These are phyloP conservation scores for Anas flavirostris DNA, from an alignment of 2,797 vertebrate genomes.

Conservation along the genomic window DNA sequence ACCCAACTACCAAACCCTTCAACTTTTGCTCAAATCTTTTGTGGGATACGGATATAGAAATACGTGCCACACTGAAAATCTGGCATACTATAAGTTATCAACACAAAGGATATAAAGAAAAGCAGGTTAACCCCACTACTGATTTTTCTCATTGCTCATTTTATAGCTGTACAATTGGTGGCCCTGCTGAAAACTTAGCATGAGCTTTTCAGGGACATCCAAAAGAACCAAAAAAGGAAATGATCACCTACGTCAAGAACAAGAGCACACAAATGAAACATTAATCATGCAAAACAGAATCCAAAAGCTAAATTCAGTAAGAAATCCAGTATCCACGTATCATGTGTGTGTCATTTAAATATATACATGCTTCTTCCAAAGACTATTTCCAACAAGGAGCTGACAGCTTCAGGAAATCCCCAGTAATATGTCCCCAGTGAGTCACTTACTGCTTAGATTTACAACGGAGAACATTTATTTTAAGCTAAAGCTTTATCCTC, in stretches of 20 bases:
- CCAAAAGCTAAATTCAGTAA: background rate
- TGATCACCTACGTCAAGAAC: accelerated
- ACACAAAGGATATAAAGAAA: background rate
- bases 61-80: background rate
- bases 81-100: background rate
- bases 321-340: background rate
- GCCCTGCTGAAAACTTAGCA: background rate
- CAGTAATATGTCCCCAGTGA: background rate
- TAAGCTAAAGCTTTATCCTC: background rate
- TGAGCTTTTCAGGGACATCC: background rate
- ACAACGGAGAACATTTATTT: background rate
- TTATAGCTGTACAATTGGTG: background rate
- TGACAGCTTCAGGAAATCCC: conserved; percentile 31
- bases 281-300: too few species aligned
- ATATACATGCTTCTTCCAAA: background rate
- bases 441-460: background rate
- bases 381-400: background rate
- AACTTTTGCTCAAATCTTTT: background rate
- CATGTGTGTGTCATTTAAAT: background rate
- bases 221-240: background rate
- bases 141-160: background rate
- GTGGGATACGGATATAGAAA: background rate
- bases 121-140: background rate
- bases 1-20: background rate
- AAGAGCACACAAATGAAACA: background rate